Conservation (phyloP, 2,113 vertebrate genomes). For the Talpa occidentalis region DNA sequence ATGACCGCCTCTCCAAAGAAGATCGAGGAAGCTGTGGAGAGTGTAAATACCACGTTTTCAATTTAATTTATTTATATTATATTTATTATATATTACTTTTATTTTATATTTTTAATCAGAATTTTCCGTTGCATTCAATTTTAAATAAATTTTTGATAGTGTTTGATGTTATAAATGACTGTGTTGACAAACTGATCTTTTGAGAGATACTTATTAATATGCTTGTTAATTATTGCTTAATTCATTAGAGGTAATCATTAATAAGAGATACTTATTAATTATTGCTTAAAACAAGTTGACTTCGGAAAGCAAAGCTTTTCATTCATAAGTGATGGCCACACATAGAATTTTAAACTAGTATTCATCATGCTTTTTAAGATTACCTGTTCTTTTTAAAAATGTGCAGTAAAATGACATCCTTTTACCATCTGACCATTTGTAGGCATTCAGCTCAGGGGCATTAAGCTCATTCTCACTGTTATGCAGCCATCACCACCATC, state of each 20-base stretch:
- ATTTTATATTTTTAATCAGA: background rate
- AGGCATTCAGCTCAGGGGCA: background rate
- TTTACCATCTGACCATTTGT: background rate
- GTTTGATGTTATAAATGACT: too few species aligned
- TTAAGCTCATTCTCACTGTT: background rate
- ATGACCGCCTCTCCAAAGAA: background rate
- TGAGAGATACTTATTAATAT: background rate
- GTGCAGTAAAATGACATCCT: background rate
- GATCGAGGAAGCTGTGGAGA: background rate
- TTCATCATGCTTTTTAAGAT: background rate
- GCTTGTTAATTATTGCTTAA: too few species aligned
- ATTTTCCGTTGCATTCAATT: background rate
- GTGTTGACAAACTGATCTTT: background rate
- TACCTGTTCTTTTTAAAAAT: background rate
- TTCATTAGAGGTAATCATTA: too few species aligned
- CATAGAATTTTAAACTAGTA: background rate
- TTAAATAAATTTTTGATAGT: too few species aligned
- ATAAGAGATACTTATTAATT: background rate
- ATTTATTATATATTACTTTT: too few species aligned
- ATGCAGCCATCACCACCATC: rapidly evolving
- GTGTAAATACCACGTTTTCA: background rate
- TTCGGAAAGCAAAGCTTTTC: background rate
- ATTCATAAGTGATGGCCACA: background rate
- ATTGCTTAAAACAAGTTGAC: background rate
- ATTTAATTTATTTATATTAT: too few species aligned